phyloP scores from a whole-genome alignment of 2,888 invertebrate species.

The Ochlodes sylvanus region DNA sequence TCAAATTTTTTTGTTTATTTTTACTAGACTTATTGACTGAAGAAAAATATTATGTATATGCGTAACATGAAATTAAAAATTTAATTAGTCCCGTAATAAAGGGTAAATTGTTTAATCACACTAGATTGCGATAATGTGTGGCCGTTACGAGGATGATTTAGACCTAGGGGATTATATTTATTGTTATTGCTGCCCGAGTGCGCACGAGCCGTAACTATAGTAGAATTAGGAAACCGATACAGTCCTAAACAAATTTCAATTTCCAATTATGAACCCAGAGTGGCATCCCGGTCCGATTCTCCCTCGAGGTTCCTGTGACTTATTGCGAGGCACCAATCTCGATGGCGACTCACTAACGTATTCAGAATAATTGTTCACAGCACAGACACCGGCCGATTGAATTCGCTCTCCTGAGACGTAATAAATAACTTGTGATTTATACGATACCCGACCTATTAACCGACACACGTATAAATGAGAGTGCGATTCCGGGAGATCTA shows the following conservation, averaged over 20 bases:
- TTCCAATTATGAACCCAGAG: constrained; percentile 78
- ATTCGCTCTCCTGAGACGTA: constrained; percentile 61
- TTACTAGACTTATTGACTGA: too few species aligned
- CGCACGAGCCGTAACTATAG: constrained; percentile 68
- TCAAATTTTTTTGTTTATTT: too few species aligned
- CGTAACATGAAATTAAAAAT: not conserved
- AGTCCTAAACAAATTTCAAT: constrained; percentile 84
- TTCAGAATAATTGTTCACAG: constrained; percentile 74
- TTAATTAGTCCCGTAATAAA: constrained; percentile 10
- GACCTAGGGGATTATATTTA: constrained; percentile 70
- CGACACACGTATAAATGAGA: constrained; percentile 39
- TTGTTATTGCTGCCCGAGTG: constrained; percentile 74
- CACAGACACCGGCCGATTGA: constrained; percentile 60
- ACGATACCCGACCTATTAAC: constrained; percentile 30
- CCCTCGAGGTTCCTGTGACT: constrained; percentile 74
- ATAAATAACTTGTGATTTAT: constrained; percentile 59
- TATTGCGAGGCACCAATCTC: constrained; percentile 68
- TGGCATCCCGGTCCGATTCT: constrained; percentile 57
- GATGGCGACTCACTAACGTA: constrained; percentile 70
- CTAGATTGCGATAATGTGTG: constrained; percentile 23
- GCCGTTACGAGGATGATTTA: constrained; percentile 51
- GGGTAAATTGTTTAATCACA: constrained; percentile 19
- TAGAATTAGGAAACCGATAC: constrained; percentile 75
- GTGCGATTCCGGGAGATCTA: constrained; percentile 59
- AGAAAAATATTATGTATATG: too few species aligned